Percentiles rank a stretch among this genome's conserved stretches.
These are phyloP conservation scores for Motacilla alba DNA, from an alignment of 2,113 vertebrate species.

Conservation along the genomic window DNA sequence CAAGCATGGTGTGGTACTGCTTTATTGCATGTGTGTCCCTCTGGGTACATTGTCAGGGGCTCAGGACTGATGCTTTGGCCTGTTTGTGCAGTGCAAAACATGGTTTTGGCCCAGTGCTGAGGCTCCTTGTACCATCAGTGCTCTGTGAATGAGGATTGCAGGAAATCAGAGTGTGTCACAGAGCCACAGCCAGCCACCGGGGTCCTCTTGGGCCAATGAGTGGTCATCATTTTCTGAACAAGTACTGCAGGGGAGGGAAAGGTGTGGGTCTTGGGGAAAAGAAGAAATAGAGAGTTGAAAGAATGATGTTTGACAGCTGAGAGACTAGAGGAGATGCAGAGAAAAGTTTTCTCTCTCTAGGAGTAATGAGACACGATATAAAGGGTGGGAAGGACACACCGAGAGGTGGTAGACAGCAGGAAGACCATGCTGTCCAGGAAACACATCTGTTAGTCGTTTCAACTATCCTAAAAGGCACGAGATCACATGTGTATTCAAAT, in stretches of 20 bases:
- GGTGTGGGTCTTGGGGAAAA: not conserved
- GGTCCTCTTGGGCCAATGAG: not conserved
- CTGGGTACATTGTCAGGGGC: not conserved
- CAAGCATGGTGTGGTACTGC: not conserved
- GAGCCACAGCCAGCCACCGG: accelerated
- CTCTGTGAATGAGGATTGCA: not conserved
- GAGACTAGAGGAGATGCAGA: not conserved
- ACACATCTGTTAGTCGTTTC: not conserved
- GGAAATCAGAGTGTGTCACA: not conserved
- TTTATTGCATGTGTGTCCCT: accelerated
- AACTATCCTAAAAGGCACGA: not conserved
- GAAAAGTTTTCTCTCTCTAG: not conserved
- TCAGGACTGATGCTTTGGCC: not conserved
- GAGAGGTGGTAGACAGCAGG: not conserved
- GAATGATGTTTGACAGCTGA: not conserved
- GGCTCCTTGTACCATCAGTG: not conserved
- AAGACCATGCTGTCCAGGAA: not conserved
- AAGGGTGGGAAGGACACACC: not conserved
- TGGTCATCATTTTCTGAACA: not conserved
- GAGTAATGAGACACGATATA: accelerated
- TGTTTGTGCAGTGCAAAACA: not conserved
- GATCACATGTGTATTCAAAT: not conserved
- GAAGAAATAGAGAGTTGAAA: not conserved
- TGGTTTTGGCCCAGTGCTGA: accelerated
- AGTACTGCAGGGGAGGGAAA: not conserved